phyloP scores from a whole-genome alignment of 2,797 vertebrate species.

The Smutsia gigantea region DNA sequence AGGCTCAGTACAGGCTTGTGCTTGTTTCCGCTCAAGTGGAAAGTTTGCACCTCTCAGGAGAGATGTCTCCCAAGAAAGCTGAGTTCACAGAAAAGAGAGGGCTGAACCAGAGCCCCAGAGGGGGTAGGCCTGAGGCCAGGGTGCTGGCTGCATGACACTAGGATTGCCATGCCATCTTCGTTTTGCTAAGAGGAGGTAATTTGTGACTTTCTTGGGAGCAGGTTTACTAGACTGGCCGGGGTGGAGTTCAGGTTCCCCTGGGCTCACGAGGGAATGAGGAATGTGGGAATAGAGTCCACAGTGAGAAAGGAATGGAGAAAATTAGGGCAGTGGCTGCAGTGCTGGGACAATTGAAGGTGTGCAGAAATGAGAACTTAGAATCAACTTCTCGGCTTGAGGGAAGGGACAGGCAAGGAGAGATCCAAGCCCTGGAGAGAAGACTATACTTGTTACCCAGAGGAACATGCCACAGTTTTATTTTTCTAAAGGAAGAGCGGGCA shows the following conservation, averaged over 20 bases:
- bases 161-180: no score
- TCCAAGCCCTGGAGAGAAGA: background rate
- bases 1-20: background rate
- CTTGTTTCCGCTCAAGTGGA: background rate
- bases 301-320: background rate
- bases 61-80: background rate
- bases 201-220: background rate
- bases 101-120: background rate
- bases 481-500: background rate
- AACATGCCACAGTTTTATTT: background rate
- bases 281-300: background rate
- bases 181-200: background rate
- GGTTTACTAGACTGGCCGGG: rapidly evolving
- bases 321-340: no score
- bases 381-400: background rate
- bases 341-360: background rate
- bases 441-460: background rate
- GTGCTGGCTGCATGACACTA: no score
- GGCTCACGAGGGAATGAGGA: background rate
- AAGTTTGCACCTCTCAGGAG: background rate
- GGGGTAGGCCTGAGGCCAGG: no score
- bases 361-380: background rate
- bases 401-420: background rate
- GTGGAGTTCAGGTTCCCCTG: background rate
- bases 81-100: background rate